These are phyloP conservation scores for Xiphias gladius DNA, from an alignment of 2,113 vertebrate species.

Conservation along the genomic window DNA sequence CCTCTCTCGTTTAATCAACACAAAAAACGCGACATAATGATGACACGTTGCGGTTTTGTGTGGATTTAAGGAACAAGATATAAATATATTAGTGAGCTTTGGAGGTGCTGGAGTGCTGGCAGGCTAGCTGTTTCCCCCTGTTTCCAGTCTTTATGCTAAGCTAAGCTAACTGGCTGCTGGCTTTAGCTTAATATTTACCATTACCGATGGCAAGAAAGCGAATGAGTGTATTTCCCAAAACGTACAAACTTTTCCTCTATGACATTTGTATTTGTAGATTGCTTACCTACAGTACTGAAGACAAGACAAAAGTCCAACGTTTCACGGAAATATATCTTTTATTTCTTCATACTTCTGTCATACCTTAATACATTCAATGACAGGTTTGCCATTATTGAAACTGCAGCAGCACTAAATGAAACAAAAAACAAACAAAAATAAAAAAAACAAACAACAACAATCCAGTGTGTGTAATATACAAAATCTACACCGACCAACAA, in stretches of 20 bases:
- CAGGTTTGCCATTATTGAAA: constrained; percentile 15
- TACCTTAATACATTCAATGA: constrained; percentile 27
- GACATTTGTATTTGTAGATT: background rate
- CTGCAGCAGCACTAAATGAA: constrained; percentile 20
- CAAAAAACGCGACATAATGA: too few relatives aligned
- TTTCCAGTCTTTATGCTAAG: background rate
- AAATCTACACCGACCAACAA: background rate
- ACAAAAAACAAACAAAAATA: background rate
- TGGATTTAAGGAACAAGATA: background rate
- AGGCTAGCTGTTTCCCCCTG: background rate
- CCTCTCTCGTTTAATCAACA: too few relatives aligned
- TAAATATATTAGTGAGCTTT: too few relatives aligned
- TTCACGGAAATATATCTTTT: constrained; percentile 49
- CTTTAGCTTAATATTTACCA: too few relatives aligned
- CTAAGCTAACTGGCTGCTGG: background rate
- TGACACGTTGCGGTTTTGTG: background rate
- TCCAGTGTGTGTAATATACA: background rate
- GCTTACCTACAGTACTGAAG: background rate
- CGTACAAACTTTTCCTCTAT: background rate
- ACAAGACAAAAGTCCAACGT: background rate
- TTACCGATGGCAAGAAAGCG: too few relatives aligned
- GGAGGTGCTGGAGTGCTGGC: too few relatives aligned
- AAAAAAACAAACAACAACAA: background rate
- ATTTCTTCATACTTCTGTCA: constrained; percentile 6
- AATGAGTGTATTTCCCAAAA: background rate